These are phyloP conservation scores for Galerucella pusilla DNA, from an alignment of 2,888 invertebrate species.

Conservation along the genomic window DNA sequence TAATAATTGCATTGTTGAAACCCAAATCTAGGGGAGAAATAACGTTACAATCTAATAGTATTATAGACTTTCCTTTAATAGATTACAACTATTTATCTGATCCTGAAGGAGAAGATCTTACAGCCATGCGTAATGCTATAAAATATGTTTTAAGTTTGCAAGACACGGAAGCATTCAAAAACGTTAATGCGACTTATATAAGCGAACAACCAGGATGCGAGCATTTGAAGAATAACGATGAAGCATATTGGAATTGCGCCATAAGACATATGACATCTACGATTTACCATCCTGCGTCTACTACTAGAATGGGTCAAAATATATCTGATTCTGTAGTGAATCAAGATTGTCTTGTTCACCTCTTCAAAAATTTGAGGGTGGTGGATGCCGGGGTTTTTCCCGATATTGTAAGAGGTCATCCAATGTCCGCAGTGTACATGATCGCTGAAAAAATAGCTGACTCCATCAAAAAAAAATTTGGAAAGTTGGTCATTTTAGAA, in stretches of 20 bases:
- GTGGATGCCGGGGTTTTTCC: conserved; percentile 70
- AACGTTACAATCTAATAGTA: conserved; percentile 52
- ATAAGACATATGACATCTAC: conserved; percentile 64
- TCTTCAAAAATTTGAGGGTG: conserved; percentile 67
- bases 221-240: conserved; percentile 61
- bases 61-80: conserved; percentile 56
- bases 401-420: conserved; percentile 66
- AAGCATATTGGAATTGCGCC: conserved; percentile 66
- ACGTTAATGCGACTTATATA: conserved; percentile 68
- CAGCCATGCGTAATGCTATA: conserved; percentile 73
- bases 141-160: conserved; percentile 55
- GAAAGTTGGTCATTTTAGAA: not conserved
- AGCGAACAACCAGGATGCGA: conserved; percentile 42
- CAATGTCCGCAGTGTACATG: conserved; percentile 68
- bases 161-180: conserved; percentile 71
- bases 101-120: conserved; percentile 68
- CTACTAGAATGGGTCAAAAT: conserved; percentile 68
- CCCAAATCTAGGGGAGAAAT: conserved; percentile 55
- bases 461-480: conserved; percentile 22
- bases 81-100: conserved; percentile 53
- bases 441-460: conserved; percentile 66
- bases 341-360: conserved; percentile 66
- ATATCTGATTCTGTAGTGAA: conserved; percentile 69
- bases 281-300: conserved; percentile 67
- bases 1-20: conserved; percentile 49